Evolutionary conservation across 2,888 invertebrate species (phyloP).

Genomic region (Hemithea aestivaria): DNA sequence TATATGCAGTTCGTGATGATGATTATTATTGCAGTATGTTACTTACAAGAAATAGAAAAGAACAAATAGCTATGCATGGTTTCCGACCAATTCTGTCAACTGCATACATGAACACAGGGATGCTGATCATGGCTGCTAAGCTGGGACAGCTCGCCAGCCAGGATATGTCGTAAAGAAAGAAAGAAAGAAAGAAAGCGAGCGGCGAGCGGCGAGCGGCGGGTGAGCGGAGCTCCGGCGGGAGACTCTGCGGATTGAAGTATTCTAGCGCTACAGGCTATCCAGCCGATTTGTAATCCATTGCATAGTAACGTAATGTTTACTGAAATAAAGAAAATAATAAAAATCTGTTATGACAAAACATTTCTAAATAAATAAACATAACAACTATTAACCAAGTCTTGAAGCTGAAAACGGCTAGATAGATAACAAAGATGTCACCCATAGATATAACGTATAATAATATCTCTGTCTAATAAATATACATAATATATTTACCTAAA

Average conservation of each 20-base stretch:
- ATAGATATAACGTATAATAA: too few relatives aligned
- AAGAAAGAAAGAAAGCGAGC: too few relatives aligned
- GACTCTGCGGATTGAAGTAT: conserved; percentile 42
- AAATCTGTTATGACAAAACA: too few relatives aligned
- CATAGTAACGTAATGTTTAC: conserved; percentile 50
- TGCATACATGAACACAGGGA: conserved; percentile 2
- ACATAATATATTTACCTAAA: too few relatives aligned
- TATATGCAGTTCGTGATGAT: too few relatives aligned
- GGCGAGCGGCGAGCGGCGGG: too few relatives aligned
- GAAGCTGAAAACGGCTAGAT: too few relatives aligned
- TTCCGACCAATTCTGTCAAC: conserved; percentile 9
- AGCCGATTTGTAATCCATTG: conserved; percentile 54
- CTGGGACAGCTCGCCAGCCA: conserved; percentile 50
- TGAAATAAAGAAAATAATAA: conserved; percentile 28
- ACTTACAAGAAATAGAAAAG: background rate
- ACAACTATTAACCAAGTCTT: too few relatives aligned
- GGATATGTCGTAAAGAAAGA: conserved; percentile 43
- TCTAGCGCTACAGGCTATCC: conserved; percentile 56
- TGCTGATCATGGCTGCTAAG: background rate
- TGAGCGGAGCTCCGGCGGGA: conserved; percentile 41
- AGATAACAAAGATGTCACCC: too few relatives aligned
- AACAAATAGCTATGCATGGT: conserved; percentile 1
- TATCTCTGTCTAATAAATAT: too few relatives aligned
- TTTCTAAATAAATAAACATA: too few relatives aligned
- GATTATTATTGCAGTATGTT: too few relatives aligned